Evolutionary conservation across 1,140 invertebrate genomes (phyloP).

Genomic region (Drosophila insularis): DNA sequence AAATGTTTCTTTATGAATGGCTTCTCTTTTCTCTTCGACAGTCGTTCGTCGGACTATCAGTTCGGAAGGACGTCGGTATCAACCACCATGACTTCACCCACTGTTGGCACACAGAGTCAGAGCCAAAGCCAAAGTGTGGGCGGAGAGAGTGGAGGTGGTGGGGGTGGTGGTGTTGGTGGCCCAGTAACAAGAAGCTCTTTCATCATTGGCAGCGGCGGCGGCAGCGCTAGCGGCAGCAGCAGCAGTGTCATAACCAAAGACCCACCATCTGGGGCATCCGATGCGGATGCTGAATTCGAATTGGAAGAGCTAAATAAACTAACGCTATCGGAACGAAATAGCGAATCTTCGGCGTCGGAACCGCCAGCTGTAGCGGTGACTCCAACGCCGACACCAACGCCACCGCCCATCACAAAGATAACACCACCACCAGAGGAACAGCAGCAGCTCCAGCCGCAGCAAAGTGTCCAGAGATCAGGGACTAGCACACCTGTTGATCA

Average conservation of each 20-base stretch:
- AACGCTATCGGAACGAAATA: constrained; percentile 45
- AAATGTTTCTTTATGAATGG: too few species aligned
- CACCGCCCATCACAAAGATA: constrained; percentile 56
- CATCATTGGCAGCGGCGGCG: constrained; percentile 12
- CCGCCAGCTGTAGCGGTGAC: constrained; percentile 28
- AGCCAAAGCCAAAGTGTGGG: constrained; percentile 21
- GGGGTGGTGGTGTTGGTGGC: neutral
- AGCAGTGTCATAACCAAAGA: constrained; percentile 47
- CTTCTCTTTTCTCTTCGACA: neutral
- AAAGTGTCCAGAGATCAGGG: neutral
- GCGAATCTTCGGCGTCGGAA: constrained; percentile 47
- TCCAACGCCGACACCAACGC: constrained; percentile 39
- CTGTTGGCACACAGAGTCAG: constrained; percentile 1
- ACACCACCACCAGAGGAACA: constrained; percentile 51
- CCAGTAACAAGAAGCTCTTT: neutral
- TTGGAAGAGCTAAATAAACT: constrained; percentile 51
- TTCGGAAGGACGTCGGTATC: constrained; percentile 20
- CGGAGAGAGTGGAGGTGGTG: constrained; percentile 17
- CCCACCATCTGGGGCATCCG: constrained; percentile 34
- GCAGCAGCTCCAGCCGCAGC: neutral
- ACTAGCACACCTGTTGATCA: neutral
- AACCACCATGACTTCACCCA: constrained; percentile 31
- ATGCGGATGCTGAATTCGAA: constrained; percentile 50
- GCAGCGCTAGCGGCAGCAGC: constrained; percentile 10
- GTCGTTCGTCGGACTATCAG: constrained; percentile 40